Evolutionary conservation across 2,113 vertebrate genomes (phyloP), one percentile per base, ranked within the genome.

Genomic region (Lepisosteus oculatus): DNA sequence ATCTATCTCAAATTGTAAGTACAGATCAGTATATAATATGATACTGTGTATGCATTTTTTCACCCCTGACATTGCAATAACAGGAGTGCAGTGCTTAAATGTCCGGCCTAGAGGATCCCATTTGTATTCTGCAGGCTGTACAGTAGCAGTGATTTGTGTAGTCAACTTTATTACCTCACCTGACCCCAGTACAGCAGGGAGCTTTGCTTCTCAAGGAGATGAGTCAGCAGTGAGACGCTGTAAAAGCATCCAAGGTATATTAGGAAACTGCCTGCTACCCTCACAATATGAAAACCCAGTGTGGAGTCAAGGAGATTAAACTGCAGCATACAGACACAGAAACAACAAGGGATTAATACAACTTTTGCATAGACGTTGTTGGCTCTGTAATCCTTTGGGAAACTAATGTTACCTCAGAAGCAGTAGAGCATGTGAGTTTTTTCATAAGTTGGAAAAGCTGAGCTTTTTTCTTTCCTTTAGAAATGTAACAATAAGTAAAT

Each of bases 171-270:
- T 81, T 87, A 82, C 88, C 84, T 88, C 43, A 76, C 71, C 45
- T 87, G 85, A 90, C 87, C 87, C 80, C 79, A 71, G 72, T 80
- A 73, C 83, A 80, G 80, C 85, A 85, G 78, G 64, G 17, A n/a
- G 70, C 45, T 78, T 63, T 7, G 44, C 71, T 77, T 83, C 41
- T 68, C 41, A 61, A 64, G 13, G 12, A 45, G 61, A 45, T 74
- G 72, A 73, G 66, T 73, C 72, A 74, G 67, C 67, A 64, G 14
- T 14, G 61, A 56, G 9, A 64, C 61, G 15, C 45, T 55, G 66
- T 29, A 29, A 65, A 44, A 63, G 57, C 12, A 63, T 13, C 12
- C 43, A 45, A 3, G 54, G 55, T 15, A 15, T 43, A 45, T 55
- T 42, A 55, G 57, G 9, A 61, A 56, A 11, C 3, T 15, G 13